Percentiles rank a stretch among this genome's conserved stretches.
phyloP scores from a whole-genome alignment of 2,113 vertebrate species.

The Centrocercus urophasianus region DNA sequence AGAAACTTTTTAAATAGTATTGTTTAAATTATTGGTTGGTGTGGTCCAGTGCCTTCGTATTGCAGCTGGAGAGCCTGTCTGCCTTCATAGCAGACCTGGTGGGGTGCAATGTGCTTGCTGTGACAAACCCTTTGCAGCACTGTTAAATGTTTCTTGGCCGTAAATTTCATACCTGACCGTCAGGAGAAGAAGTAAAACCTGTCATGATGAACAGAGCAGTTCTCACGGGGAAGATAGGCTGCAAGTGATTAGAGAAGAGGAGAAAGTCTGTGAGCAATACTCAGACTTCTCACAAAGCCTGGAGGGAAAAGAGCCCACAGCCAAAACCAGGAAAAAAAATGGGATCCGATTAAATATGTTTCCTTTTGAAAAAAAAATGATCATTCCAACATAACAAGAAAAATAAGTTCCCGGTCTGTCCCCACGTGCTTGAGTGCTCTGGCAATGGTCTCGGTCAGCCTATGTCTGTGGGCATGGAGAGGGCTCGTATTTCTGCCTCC shows the following conservation, averaged over 20 bases:
- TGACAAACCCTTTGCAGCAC: neutral
- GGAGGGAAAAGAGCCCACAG: neutral
- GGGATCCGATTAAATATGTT: slow-evolving; percentile 5
- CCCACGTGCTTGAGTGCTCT: neutral
- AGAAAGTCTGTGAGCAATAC: neutral
- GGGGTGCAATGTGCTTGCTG: neutral
- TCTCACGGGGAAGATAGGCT: neutral
- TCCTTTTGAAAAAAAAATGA: slow-evolving; percentile 10
- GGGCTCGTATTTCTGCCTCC: neutral
- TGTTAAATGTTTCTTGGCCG: neutral
- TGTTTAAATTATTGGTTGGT: neutral
- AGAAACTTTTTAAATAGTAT: slow-evolving; percentile 32
- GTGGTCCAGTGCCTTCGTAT: neutral
- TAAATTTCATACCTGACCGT: neutral
- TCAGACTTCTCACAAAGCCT: neutral
- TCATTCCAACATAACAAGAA: slow-evolving; percentile 13
- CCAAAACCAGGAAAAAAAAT: neutral
- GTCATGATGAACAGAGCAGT: neutral
- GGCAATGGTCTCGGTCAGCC: neutral
- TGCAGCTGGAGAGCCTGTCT: neutral
- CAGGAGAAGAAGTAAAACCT: neutral
- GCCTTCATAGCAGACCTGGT: neutral
- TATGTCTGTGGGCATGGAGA: fast-evolving
- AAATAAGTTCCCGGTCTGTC: neutral
- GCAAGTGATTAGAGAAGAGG: neutral